Evolutionary conservation across 1,140 invertebrate genomes (phyloP).

Genomic region (Drosophila miranda): DNA sequence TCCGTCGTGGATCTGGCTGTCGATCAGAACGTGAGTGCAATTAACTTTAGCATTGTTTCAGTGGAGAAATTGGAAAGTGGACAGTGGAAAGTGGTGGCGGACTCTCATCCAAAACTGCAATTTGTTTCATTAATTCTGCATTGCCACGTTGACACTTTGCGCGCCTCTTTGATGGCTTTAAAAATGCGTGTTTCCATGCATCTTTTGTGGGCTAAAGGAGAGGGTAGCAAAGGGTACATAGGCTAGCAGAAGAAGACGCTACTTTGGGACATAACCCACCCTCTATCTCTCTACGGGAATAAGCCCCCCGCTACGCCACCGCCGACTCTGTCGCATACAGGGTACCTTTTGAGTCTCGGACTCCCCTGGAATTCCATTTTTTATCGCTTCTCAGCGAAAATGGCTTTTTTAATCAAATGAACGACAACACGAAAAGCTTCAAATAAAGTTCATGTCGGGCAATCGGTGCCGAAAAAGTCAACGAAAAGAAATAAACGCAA

Average conservation of each 20-base stretch:
- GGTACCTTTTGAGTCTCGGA: conserved; percentile 1
- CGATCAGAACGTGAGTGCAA: conserved; percentile 83
- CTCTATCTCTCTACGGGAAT: no score
- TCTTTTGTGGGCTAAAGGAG: not conserved
- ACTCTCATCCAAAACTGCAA: conserved; percentile 1
- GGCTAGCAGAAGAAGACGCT: not conserved
- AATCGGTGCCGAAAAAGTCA: conserved; percentile 8
- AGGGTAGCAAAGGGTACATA: not conserved
- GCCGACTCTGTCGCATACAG: not conserved
- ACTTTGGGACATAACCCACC: no score
- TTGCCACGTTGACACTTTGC: conserved; percentile 6
- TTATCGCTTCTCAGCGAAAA: conserved; percentile 31
- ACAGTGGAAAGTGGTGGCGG: no score
- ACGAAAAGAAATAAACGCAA: not conserved
- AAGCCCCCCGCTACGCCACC: no score
- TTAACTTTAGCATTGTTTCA: conserved; percentile 38
- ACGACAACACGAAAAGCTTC: conserved; percentile 24
- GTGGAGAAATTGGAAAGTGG: not conserved
- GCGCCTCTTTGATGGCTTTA: not conserved
- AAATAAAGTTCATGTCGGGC: conserved; percentile 46
- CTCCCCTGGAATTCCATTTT: not conserved
- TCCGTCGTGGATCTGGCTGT: conserved; percentile 85
- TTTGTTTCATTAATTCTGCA: conserved; percentile 16
- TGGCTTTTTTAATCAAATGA: conserved; percentile 66
- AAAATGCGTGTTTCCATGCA: conserved; percentile 3